Conservation (phyloP, 37 sponge, comb jelly and placozoan species). For the Cladorhizidae sp. region DNA sequence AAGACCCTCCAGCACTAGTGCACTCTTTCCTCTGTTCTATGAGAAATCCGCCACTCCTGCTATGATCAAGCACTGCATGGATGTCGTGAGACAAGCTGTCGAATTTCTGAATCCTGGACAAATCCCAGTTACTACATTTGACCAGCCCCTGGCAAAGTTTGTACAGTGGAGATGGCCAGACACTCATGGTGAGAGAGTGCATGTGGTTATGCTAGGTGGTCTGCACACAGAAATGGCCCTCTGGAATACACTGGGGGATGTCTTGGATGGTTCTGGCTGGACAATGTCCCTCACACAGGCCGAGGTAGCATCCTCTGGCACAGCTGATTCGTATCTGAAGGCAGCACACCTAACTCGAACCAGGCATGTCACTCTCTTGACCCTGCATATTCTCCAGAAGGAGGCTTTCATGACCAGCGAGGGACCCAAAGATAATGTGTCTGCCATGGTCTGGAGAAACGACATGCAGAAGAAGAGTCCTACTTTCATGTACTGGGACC, state of each 20-base stretch:
- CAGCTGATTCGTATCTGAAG: neutral
- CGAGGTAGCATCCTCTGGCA: neutral
- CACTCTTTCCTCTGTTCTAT: slow-evolving; percentile 35
- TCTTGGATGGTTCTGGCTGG: too few relatives aligned
- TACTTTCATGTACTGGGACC: slow-evolving; percentile 22
- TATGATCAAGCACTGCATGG: slow-evolving; percentile 36
- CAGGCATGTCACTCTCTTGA: neutral
- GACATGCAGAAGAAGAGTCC: neutral
- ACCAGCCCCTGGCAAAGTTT: too few relatives aligned
- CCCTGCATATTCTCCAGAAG: neutral
- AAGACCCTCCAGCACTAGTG: slow-evolving; percentile 4
- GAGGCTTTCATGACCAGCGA: neutral
- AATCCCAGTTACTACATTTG: slow-evolving; percentile 9
- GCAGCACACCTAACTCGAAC: neutral
- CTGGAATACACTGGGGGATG: neutral
- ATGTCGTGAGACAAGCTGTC: slow-evolving; percentile 24
- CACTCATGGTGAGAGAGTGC: neutral
- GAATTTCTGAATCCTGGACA: slow-evolving; percentile 39
- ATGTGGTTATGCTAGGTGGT: neutral
- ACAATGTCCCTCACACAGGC: neutral
- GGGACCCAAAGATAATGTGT: neutral
- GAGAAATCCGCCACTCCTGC: slow-evolving; percentile 37
- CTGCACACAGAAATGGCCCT: neutral
- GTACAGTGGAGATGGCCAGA: too few relatives aligned
- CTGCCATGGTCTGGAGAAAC: neutral